Conservation (phyloP, 2,888 invertebrate genomes). For the Pecten maximus region DNA sequence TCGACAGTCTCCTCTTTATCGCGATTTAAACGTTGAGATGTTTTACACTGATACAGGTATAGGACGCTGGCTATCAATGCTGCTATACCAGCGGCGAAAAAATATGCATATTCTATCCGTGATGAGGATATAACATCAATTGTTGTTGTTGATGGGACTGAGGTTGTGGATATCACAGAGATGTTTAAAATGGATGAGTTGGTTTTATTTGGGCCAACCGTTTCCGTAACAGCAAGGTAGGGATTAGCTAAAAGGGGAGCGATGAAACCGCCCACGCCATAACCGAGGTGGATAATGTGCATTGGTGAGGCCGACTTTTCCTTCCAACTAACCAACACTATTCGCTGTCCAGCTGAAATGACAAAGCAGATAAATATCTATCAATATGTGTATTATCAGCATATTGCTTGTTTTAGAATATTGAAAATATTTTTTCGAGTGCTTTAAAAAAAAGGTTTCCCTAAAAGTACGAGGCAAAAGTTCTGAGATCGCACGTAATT, state of each 20-base stretch:
- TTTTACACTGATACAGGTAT: slow-evolving; percentile 53
- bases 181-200: background rate
- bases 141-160: background rate
- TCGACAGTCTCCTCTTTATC: background rate
- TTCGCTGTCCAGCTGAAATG: slow-evolving; percentile 67
- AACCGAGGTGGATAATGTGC: slow-evolving; percentile 71
- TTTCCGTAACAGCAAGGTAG: slow-evolving; percentile 58
- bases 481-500: too few species aligned
- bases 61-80: slow-evolving; percentile 54
- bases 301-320: slow-evolving; percentile 68
- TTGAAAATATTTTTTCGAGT: too few species aligned
- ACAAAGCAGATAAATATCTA: background rate
- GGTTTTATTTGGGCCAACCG: background rate
- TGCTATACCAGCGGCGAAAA: slow-evolving; percentile 57
- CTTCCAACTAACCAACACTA: slow-evolving; percentile 66
- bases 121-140: slow-evolving; percentile 52
- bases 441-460: too few species aligned
- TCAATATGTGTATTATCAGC: background rate
- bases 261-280: slow-evolving; percentile 70
- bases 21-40: background rate
- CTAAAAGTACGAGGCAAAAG: too few species aligned
- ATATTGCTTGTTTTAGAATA: too few species aligned
- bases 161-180: background rate
- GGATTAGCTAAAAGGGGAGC: slow-evolving; percentile 68
- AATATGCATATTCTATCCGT: slow-evolving; percentile 62